Percentiles rank a stretch among this genome's conserved stretches.
Evolutionary conservation across 2,888 invertebrate species (phyloP).

Genomic region (Eristalis intricaria): DNA sequence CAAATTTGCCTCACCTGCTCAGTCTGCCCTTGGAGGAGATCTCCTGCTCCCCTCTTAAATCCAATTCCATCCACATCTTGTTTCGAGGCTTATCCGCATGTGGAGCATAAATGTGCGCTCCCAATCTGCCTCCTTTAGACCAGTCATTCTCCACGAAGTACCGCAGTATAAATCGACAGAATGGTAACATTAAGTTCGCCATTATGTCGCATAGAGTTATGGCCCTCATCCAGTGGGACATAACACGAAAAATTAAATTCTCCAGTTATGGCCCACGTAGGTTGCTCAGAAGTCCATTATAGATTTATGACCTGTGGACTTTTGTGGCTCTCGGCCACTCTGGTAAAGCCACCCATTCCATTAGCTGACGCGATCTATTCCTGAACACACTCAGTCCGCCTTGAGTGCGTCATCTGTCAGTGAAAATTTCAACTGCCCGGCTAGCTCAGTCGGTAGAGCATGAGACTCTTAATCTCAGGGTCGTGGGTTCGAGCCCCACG

Average conservation of each 20-base stretch:
- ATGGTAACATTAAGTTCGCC: neutral
- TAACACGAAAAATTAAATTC: neutral
- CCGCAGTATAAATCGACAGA: neutral
- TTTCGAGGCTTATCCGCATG: neutral
- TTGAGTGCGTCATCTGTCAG: neutral
- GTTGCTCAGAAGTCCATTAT: neutral
- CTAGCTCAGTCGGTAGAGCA: constrained; percentile 78
- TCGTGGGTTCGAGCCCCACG: constrained; percentile 78
- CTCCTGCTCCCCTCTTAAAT: no score
- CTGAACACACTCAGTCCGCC: neutral
- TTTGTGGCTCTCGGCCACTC: neutral
- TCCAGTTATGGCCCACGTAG: neutral
- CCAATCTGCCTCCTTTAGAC: neutral
- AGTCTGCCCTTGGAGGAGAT: no score
- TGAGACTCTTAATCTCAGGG: constrained; percentile 78
- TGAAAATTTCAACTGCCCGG: constrained; percentile 72
- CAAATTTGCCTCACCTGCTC: no score
- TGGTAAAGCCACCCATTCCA: neutral
- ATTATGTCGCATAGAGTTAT: neutral
- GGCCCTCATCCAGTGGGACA: neutral
- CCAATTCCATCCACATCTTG: neutral
- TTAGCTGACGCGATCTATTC: neutral
- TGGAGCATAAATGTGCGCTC: neutral
- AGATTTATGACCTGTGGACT: neutral
- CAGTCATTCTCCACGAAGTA: neutral